Percentiles rank a stretch among this genome's conserved stretches.
Evolutionary conservation across 2,888 invertebrate species (phyloP).

Genomic region (Melanargia galathea): DNA sequence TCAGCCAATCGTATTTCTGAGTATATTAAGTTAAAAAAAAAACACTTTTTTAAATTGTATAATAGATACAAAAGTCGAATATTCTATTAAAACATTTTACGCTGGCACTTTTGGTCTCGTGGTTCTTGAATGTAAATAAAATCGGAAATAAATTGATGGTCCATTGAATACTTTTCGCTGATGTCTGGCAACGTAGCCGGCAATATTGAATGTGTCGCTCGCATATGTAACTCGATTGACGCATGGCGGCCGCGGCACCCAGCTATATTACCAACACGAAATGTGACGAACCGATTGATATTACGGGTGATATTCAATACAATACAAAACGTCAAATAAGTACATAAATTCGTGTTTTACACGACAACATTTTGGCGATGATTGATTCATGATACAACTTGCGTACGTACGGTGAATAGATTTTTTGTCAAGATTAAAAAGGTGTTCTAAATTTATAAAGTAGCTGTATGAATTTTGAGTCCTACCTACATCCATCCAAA

Average conservation of each 20-base stretch:
- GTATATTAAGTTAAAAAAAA: too few relatives aligned
- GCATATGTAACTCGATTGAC: conserved; percentile 36
- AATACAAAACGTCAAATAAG: conserved; percentile 26
- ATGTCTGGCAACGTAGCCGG: conserved; percentile 23
- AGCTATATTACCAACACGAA: conserved; percentile 32
- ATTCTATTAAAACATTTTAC: not conserved
- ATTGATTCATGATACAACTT: not conserved
- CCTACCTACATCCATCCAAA: too few relatives aligned
- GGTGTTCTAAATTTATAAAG: too few relatives aligned
- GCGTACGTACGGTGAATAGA: too few relatives aligned
- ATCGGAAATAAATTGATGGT: conserved; percentile 15
- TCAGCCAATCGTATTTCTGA: too few relatives aligned
- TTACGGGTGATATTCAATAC: conserved; percentile 26
- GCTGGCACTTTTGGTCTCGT: not conserved
- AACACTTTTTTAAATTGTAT: too few relatives aligned
- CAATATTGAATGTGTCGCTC: conserved; percentile 36
- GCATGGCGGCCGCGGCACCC: conserved; percentile 32
- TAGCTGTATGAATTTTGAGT: too few relatives aligned
- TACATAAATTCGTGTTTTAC: conserved; percentile 23
- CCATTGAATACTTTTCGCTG: conserved; percentile 31
- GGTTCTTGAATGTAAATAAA: conserved; percentile 14
- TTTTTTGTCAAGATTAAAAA: too few relatives aligned
- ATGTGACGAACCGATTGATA: conserved; percentile 35
- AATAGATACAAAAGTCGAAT: not conserved
- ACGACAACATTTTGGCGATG: not conserved